phyloP scores from a whole-genome alignment of 2,113 vertebrate species.

The Ceyx cyanopectus region DNA sequence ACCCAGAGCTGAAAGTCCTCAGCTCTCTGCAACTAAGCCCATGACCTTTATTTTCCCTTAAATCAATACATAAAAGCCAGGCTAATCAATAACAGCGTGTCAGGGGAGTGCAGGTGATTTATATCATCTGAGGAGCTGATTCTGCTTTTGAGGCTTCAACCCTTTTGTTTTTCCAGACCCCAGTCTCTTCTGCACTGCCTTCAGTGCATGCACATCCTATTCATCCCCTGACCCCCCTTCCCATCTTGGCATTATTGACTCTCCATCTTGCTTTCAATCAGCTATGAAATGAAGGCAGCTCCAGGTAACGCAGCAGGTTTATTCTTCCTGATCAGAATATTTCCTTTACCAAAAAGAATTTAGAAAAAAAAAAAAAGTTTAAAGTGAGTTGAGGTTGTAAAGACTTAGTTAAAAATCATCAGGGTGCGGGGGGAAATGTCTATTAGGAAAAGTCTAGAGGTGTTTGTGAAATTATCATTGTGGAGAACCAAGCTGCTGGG shows the following conservation, averaged over 20 bases:
- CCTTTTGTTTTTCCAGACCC: constrained; percentile 1
- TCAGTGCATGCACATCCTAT: background rate
- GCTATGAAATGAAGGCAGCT: constrained; percentile 34
- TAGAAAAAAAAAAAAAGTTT: background rate
- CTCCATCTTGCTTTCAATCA: background rate
- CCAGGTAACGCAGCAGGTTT: background rate
- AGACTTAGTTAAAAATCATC: constrained; percentile 26
- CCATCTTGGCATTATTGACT: background rate
- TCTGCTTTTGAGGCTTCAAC: constrained; percentile 10
- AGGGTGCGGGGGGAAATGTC: background rate
- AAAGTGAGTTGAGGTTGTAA: background rate
- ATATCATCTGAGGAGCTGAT: background rate
- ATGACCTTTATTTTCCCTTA: constrained; percentile 32
- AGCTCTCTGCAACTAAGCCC: background rate
- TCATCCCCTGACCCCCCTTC: background rate
- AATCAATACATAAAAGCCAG: constrained; percentile 14
- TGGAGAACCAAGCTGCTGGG: background rate
- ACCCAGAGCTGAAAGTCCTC: background rate
- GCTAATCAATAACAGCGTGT: background rate
- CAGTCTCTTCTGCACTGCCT: background rate
- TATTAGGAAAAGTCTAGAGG: background rate
- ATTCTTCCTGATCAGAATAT: background rate
- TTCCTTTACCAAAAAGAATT: background rate
- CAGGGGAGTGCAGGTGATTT: background rate
- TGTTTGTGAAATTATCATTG: background rate